These are phyloP conservation scores for Cirrhinus molitorella DNA, from an alignment of 2,797 vertebrate genomes.

Conservation along the genomic window DNA sequence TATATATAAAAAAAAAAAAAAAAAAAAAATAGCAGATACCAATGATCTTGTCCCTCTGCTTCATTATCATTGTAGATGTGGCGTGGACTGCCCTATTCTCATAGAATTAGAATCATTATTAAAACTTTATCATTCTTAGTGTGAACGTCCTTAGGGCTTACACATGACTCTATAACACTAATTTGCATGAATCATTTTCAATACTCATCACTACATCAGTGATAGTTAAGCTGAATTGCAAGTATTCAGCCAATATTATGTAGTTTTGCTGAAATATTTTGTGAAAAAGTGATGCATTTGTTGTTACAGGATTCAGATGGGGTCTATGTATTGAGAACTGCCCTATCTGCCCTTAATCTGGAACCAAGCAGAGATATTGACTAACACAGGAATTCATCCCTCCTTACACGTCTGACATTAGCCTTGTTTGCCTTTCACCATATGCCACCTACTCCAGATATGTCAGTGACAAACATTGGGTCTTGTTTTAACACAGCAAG, in stretches of 20 bases:
- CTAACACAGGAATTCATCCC: slow-evolving; percentile 49
- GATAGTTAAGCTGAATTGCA: neutral
- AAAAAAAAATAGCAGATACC: neutral
- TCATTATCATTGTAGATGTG: neutral
- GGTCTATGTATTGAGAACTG: slow-evolving; percentile 10
- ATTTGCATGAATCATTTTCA: neutral
- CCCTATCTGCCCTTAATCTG: slow-evolving; percentile 40
- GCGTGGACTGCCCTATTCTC: neutral
- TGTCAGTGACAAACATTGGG: neutral
- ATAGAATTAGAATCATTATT: too few species aligned
- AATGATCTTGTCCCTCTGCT: neutral
- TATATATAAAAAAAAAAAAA: neutral
- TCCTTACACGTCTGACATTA: slow-evolving; percentile 46
- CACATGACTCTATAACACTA: neutral
- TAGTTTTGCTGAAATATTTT: slow-evolving; percentile 10
- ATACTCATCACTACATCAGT: neutral
- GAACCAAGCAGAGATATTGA: slow-evolving; percentile 53
- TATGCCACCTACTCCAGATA: slow-evolving; percentile 45
- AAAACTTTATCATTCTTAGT: neutral
- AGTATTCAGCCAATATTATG: neutral
- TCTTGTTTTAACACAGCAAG: slow-evolving; percentile 26
- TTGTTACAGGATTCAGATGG: neutral
- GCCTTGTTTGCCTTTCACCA: slow-evolving; percentile 59
- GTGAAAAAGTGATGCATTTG: neutral
- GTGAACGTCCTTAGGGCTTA: neutral